These are phyloP conservation scores for Pogonognathellus flavescens DNA, from an alignment of 1,140 invertebrate species.

Conservation along the genomic window DNA sequence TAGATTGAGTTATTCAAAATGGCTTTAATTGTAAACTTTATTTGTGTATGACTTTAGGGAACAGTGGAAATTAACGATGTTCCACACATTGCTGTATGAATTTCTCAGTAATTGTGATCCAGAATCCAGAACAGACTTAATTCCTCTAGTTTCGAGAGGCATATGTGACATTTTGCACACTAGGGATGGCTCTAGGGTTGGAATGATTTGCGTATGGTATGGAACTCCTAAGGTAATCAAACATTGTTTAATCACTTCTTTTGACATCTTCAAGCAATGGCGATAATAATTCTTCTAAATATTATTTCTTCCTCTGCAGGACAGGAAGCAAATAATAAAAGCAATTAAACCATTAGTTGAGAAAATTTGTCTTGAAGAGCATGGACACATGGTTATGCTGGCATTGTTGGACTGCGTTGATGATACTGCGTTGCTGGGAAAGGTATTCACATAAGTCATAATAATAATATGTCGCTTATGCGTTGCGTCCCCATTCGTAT, in stretches of 20 bases:
- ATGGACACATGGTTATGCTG: conserved; percentile 86
- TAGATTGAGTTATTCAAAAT: no score
- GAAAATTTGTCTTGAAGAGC: conserved; percentile 85
- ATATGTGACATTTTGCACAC: conserved; percentile 86
- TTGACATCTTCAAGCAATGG: no score
- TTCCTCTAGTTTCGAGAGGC: conserved; percentile 79
- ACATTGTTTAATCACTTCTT: no score
- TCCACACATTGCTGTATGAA: conserved; percentile 86
- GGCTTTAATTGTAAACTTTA: background rate
- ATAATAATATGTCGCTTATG: no score
- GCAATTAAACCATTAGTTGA: conserved; percentile 85
- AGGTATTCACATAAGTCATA: conserved; percentile 72
- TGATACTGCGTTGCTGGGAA: conserved; percentile 90
- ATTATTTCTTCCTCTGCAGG: conserved; percentile 22
- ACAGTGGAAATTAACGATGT: conserved; percentile 72
- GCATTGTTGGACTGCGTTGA: conserved; percentile 91
- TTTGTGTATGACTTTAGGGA: conserved; percentile 22
- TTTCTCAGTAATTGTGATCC: conserved; percentile 81
- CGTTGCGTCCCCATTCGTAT: no score
- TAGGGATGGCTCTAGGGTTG: conserved; percentile 83
- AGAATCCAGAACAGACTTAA: conserved; percentile 79
- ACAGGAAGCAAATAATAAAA: conserved; percentile 70
- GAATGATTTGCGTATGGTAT: conserved; percentile 87
- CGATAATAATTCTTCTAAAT: background rate
- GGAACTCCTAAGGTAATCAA: conserved; percentile 83